These are phyloP conservation scores for Blastobasis lacticolella DNA, from an alignment of 2,888 invertebrate genomes.

Conservation along the genomic window DNA sequence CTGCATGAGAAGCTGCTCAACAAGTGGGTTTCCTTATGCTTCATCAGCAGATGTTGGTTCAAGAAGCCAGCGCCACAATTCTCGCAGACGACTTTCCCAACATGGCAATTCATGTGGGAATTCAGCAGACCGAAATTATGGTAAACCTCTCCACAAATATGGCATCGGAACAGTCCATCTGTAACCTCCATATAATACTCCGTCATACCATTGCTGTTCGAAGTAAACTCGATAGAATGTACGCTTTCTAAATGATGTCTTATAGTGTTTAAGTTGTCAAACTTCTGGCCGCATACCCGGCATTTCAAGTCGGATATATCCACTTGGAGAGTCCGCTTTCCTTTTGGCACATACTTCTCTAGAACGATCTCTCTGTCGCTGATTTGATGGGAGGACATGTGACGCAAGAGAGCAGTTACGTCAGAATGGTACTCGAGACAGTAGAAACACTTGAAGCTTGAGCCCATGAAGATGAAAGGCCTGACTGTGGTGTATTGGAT, in stretches of 20 bases:
- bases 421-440: constrained; percentile 38
- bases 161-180: constrained; percentile 33
- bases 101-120: constrained; percentile 39
- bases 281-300: constrained; percentile 24
- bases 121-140: constrained; percentile 35
- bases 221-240: constrained; percentile 29
- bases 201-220: constrained; percentile 38
- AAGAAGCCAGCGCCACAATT: constrained; percentile 40
- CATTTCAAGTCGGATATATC: constrained; percentile 44
- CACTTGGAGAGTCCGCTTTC: constrained; percentile 35
- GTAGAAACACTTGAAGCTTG: constrained; percentile 45
- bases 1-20: constrained; percentile 33
- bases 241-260: constrained; percentile 28
- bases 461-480: constrained; percentile 46
- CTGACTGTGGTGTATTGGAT: constrained; percentile 37
- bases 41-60: constrained; percentile 33
- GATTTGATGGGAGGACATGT: constrained; percentile 28
- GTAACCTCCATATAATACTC: constrained; percentile 34
- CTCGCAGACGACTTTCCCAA: constrained; percentile 47
- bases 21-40: constrained; percentile 37
- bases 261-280: constrained; percentile 22
- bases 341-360: constrained; percentile 30
- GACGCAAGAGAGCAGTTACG: constrained; percentile 24
- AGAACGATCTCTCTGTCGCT: constrained; percentile 21
- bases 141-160: constrained; percentile 31